Percentiles rank a stretch among this genome's conserved stretches.
Evolutionary conservation across 2,797 vertebrate genomes (phyloP).

Genomic region (Tadarida brasiliensis): DNA sequence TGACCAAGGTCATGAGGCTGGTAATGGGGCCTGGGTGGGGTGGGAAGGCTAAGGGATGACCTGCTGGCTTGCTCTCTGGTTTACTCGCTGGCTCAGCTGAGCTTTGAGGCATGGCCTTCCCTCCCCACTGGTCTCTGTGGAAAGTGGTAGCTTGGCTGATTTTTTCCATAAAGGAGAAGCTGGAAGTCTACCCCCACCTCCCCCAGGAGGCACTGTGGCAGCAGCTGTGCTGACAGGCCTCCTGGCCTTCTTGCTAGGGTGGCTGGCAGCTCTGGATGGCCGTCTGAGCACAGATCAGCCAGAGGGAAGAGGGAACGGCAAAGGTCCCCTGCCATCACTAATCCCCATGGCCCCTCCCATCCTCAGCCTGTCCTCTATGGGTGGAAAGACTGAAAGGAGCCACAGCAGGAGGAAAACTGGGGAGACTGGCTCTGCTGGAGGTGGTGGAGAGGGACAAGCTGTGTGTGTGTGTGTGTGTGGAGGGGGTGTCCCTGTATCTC

Average conservation of each 20-base stretch:
- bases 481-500: neutral
- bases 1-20: slow-evolving; percentile 65
- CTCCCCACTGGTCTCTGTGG: slow-evolving; percentile 21
- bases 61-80: neutral
- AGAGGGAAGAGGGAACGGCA: slow-evolving; percentile 45
- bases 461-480: neutral
- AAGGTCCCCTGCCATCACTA: slow-evolving; percentile 62
- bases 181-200: slow-evolving; percentile 46
- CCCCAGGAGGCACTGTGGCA: slow-evolving; percentile 70
- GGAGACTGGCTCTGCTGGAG: slow-evolving; percentile 50
- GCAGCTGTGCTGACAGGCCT: slow-evolving; percentile 75
- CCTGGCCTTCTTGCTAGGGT: slow-evolving; percentile 74
- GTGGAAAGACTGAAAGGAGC: slow-evolving; percentile 40
- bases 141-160: slow-evolving; percentile 65
- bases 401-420: neutral
- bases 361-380: slow-evolving; percentile 24
- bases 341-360: slow-evolving; percentile 37
- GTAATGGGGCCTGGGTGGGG: neutral
- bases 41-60: neutral
- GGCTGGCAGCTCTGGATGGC: slow-evolving; percentile 76
- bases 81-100: slow-evolving; percentile 66
- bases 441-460: neutral
- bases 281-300: slow-evolving; percentile 64
- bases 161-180: slow-evolving; percentile 64
- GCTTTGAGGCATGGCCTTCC: slow-evolving; percentile 47